These are phyloP conservation scores for Dromius quadrimaculatus DNA, from an alignment of 2,888 invertebrate species.

Conservation along the genomic window DNA sequence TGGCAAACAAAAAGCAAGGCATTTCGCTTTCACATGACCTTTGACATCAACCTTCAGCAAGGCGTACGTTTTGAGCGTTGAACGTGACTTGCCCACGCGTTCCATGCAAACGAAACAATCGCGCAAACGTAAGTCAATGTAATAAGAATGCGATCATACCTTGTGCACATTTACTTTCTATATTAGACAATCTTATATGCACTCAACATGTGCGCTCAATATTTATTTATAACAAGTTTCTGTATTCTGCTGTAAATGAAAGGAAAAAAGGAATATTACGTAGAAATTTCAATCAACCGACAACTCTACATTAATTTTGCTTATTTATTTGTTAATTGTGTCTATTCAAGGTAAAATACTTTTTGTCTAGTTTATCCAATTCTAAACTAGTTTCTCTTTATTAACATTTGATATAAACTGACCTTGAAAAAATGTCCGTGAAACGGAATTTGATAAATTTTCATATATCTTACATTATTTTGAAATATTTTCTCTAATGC, in stretches of 20 bases:
- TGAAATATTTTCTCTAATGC: too few relatives aligned
- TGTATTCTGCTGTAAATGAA: constrained; percentile 10
- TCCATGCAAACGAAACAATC: constrained; percentile 8
- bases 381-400: too few relatives aligned
- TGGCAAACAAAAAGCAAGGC: too few relatives aligned
- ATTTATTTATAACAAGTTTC: constrained; percentile 31
- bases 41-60: constrained; percentile 28
- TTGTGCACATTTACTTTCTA: constrained; percentile 11
- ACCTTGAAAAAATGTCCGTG: too few relatives aligned
- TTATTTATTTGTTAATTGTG: too few relatives aligned
- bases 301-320: too few relatives aligned
- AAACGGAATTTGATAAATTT: too few relatives aligned
- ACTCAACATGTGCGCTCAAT: background rate
- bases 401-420: too few relatives aligned
- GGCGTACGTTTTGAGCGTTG: background rate
- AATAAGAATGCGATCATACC: constrained; percentile 26
- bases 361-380: too few relatives aligned
- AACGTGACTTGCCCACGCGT: constrained; percentile 28
- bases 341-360: too few relatives aligned
- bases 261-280: constrained; percentile 1
- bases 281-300: background rate
- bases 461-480: too few relatives aligned
- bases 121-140: constrained; percentile 19
- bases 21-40: constrained; percentile 29
- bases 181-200: constrained; percentile 3